Percentiles rank a stretch among this genome's conserved stretches.
These are phyloP conservation scores for Eucidaris tribuloides DNA, from an alignment of 35 echinoderm and acorn worm species.

Conservation along the genomic window DNA sequence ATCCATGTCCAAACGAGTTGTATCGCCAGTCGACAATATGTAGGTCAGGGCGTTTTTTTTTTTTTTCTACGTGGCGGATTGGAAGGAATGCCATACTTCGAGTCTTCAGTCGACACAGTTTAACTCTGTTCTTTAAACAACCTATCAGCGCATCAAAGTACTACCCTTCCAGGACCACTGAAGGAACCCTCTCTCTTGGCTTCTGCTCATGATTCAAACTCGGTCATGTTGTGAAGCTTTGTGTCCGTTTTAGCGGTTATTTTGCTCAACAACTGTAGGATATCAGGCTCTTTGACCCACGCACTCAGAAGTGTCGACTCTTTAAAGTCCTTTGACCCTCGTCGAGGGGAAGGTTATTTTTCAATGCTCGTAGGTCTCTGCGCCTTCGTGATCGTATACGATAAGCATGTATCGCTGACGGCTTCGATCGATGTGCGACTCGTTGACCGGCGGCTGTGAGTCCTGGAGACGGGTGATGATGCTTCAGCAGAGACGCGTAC, in stretches of 20 bases:
- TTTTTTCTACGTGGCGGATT: slow-evolving; percentile 13
- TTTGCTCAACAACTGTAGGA: neutral
- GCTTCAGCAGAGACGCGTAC: neutral
- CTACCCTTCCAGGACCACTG: neutral
- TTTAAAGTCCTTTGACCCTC: neutral
- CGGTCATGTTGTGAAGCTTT: neutral
- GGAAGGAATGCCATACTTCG: slow-evolving; percentile 9
- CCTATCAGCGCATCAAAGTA: neutral
- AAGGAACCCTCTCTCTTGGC: neutral
- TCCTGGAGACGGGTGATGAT: neutral
- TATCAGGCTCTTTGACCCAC: neutral
- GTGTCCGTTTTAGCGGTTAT: no score
- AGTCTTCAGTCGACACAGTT: neutral
- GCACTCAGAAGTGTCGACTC: neutral
- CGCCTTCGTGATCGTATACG: no score
- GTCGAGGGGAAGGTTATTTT: neutral
- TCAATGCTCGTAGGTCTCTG: no score
- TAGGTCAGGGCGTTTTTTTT: neutral
- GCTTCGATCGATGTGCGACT: neutral
- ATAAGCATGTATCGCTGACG: neutral
- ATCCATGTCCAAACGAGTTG: neutral
- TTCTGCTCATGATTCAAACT: no score
- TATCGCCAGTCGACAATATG: neutral
- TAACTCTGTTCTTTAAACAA: neutral
- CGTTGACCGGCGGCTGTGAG: neutral